Percentiles rank a stretch among this genome's conserved stretches.
Conservation (phyloP, 2,113 vertebrate genomes). For the Motacilla alba region DNA sequence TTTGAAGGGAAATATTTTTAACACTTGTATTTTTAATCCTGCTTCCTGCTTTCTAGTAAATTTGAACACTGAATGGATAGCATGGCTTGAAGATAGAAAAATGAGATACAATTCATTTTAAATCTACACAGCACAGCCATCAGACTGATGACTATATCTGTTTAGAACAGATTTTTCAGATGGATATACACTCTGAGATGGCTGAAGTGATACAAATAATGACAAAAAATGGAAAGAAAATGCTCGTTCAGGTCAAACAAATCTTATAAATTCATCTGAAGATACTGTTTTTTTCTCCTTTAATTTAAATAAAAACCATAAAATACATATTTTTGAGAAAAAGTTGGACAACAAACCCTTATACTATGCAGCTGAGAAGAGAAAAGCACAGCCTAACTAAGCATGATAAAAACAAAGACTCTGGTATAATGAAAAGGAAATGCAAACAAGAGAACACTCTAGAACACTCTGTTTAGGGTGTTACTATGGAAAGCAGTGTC, state of each 20-base stretch:
- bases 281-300: background rate
- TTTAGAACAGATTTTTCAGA: background rate
- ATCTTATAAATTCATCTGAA: background rate
- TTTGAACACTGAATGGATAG: background rate
- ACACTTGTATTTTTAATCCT: background rate
- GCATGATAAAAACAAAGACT: background rate
- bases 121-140: background rate
- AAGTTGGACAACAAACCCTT: background rate
- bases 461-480: background rate
- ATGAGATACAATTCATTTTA: background rate
- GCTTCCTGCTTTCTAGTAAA: background rate
- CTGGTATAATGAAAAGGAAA: background rate
- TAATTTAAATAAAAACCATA: background rate
- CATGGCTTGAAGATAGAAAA: background rate
- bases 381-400: background rate
- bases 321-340: background rate
- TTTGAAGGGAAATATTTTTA: background rate
- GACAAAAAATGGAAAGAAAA: background rate
- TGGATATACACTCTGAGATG: background rate
- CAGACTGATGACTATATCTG: background rate
- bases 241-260: background rate
- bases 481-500: background rate
- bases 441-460: rapidly evolving
- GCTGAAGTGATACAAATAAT: background rate
- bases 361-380: background rate